Evolutionary conservation across 2,113 vertebrate genomes (phyloP), one percentile per base, ranked within the genome.

Genomic region (Orthochromis indermauri): DNA sequence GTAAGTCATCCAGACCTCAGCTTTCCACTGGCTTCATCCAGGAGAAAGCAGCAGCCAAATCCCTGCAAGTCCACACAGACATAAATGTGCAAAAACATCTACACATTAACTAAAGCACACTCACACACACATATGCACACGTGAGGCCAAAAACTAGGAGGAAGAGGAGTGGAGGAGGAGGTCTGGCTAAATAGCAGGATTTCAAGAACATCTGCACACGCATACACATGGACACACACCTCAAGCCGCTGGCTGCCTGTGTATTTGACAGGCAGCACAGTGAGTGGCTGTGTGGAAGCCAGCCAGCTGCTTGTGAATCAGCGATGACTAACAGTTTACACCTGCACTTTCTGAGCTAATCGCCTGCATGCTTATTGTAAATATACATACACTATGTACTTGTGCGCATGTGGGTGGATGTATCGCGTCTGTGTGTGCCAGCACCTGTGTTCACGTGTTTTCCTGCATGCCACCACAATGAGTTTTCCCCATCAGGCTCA

Each of bases 1-100:
- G 89, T 90, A 91, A 93, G 93, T 90, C 90, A 87, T 94, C 93
- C 93, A 94, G 86, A 94, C 94, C 89, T 95, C 89, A 91, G 84
- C 66, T 94, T 95, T 95, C 94, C 95, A 94, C 47, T 91, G 76
- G 88, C 80, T 81, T 82, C 81, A 79, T 93, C 92, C 89, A 90
- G 59, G 78, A 87, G 89, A 86, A 82, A 45, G 53, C 83, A 83
- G 85, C 89, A 79, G 84, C 92, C 92, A 94, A 90, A 89, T 49
- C 79, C 84, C 88, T 87, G 90, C 86, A 78, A 90, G 82, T 87
- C 84, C 55, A 85, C 83, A 53, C 68, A 85, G 68, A 83, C 59
- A 86, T 5, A 91, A 82, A 80, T 55, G 86, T 57, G 80, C 82
- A 76, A 76, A 24, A 37, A 80, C 54, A 4, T 78, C 59, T 76